Base-by-base conservation (phyloP, 2,797 vertebrate species). In the Melanotaenia boesemani region DNA sequence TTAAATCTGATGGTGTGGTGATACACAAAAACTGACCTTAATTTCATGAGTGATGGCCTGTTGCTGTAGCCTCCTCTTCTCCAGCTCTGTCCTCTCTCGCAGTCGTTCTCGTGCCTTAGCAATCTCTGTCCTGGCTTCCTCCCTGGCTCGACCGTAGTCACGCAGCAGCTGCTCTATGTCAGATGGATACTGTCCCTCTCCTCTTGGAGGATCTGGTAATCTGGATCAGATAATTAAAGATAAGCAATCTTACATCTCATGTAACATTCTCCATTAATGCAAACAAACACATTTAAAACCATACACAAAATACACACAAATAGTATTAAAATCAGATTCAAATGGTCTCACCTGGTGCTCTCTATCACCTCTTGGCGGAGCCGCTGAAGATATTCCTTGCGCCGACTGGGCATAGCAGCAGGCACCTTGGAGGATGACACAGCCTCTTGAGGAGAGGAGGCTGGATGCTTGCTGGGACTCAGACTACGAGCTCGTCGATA, bases 101-200 rank as follows among this genome's bases (percentile, higher is more conserved):
- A 99, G 95, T 59, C 96, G 94, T 28, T 96, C 95, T 61, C 94
- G 91, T 0, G 97, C 97, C 76, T 88, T 94, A 1, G 96, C 96
- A 12, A 99, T 98, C 93, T 99, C 97, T 0, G 89, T 93, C 89
- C 95, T 95, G 66, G 98, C 96, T 85, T 98, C 96, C 82, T 98
- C 96, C 0, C 96, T 95, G 2, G 97, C 98, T 62, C 84, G 95
- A 67, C 95, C 94, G 65, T 99, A 99, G 87, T 98, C 97, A 56
- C 76, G 93, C 78, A 99, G 88, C 87, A 97, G 80, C 74, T 96
- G 86, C 83, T 97, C 96, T 4, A 99, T 97, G 82, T 98, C 96
- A 50, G 96, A 96, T 1, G 96, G 95, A 79, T 79, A 92, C 55
- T 92, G 94, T 68, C 88, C 8, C 2, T 87, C 90, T 44, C 78